Percentiles rank a stretch among this genome's conserved stretches.
These are phyloP conservation scores for Sthenelais limicola DNA, from an alignment of 2,888 invertebrate genomes.

Conservation along the genomic window DNA sequence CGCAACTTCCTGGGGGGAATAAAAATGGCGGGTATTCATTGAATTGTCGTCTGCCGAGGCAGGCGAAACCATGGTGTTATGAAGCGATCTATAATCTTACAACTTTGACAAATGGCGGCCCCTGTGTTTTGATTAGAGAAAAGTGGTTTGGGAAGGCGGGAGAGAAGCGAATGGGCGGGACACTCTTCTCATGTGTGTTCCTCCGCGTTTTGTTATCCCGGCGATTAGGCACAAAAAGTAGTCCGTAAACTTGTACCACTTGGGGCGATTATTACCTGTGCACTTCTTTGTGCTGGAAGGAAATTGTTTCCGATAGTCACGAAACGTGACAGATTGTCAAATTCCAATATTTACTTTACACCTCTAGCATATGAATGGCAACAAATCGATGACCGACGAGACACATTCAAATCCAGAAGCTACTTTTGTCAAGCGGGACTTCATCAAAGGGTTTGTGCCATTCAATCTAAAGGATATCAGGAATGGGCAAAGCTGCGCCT, in stretches of 20 bases:
- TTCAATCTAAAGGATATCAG: too few species aligned
- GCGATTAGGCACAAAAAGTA: slow-evolving; percentile 9
- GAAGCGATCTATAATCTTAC: slow-evolving; percentile 29
- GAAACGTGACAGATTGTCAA: slow-evolving; percentile 6
- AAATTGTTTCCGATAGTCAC: slow-evolving; percentile 14
- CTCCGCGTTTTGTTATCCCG: slow-evolving; percentile 23
- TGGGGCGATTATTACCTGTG: not conserved
- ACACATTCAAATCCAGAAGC: too few species aligned
- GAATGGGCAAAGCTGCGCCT: too few species aligned
- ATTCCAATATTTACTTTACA: slow-evolving; percentile 6
- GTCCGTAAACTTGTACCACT: too few species aligned
- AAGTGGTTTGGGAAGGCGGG: not conserved
- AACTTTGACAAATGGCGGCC: slow-evolving; percentile 26
- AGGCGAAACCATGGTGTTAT: too few species aligned
- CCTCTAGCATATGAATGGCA: too few species aligned
- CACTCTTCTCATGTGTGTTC: slow-evolving; percentile 2
- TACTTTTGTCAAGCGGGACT: too few species aligned
- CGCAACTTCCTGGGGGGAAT: too few species aligned
- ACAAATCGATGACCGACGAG: too few species aligned
- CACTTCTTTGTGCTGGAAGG: not conserved
- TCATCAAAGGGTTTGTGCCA: too few species aligned
- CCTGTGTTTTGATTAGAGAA: not conserved
- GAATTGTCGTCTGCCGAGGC: too few species aligned
- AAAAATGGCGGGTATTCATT: too few species aligned
- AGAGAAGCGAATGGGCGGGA: slow-evolving; percentile 8